Base-by-base conservation (phyloP, 2,797 vertebrate species). In the Podarcis siculus region DNA sequence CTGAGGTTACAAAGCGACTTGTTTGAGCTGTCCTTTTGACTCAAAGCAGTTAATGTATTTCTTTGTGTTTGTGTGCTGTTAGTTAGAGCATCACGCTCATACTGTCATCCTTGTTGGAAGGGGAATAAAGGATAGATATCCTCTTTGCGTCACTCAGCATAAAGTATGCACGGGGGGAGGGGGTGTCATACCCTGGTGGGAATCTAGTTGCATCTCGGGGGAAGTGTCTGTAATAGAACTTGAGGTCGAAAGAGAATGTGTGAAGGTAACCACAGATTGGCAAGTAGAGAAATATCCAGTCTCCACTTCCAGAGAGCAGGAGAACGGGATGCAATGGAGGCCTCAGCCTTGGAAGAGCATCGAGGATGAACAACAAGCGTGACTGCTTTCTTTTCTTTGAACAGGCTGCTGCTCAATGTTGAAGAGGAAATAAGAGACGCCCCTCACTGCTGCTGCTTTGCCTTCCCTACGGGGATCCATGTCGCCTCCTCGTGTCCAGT, bases 401-500 rank as follows among this genome's bases (percentile, higher is more conserved):
- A 42, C 79, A 89, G 87, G 69, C 81, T 75, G 37, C n/a, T 23
- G 55, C 77, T 85, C 69, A n/a, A 27, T 45, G 72, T 21, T 89
- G 88, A 89, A 79, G 75, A 88, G 75, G 45, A 83, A 86, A 67
- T 82, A 79, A 89, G 61, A 55, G 21, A 37, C n/a, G 9, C 39
- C 76, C 13, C 39, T 37, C 58, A 27, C 69, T 1, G 37, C 64
- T 37, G 32, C 66, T 39, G 2, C 58, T 73, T 39, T 39, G 21
- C 37, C 79, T 82, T 87, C 72, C 61, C 72, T 77, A 32, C 45
- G 9, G 78, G 61, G 83, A 77, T 66, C 71, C 83, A 89, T 89
- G 88, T 64, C 79, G 42, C 88, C 88, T 86, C 83, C 81, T 82
- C 64, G 37, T 35, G 45, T 72, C 88, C 83, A 66, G 39, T 82